Conservation (phyloP, 1,140 invertebrate species). For the Hylaeus volcanicus region DNA sequence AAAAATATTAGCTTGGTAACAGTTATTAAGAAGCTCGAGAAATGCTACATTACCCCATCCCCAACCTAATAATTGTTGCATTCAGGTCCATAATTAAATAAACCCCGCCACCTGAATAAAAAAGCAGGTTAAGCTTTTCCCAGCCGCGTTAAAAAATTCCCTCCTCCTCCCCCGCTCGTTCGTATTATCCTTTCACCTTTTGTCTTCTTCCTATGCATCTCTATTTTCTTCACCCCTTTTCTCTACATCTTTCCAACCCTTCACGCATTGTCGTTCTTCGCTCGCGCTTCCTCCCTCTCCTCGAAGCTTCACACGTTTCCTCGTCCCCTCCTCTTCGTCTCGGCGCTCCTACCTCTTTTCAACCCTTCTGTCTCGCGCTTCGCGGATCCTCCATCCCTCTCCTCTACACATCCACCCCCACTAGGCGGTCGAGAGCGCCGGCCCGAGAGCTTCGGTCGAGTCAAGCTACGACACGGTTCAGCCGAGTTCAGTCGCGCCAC, state of each 20-base stretch:
- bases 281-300: background rate
- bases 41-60: too few relatives aligned
- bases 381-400: background rate
- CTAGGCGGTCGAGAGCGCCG: slow-evolving; percentile 50
- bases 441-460: slow-evolving; percentile 68
- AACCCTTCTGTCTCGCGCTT: background rate
- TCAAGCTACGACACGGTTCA: slow-evolving; percentile 74
- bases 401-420: slow-evolving; percentile 5
- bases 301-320: background rate
- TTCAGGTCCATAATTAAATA: too few relatives aligned
- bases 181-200: background rate
- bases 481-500: slow-evolving; percentile 76
- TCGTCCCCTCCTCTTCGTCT: background rate
- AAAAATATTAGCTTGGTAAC: too few relatives aligned
- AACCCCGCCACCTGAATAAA: too few relatives aligned
- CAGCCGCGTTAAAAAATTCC: too few relatives aligned
- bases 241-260: background rate
- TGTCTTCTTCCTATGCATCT: background rate
- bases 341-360: slow-evolving; percentile 41
- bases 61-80: too few relatives aligned
- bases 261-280: background rate
- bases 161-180: too few relatives aligned
- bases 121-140: too few relatives aligned
- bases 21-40: too few relatives aligned
- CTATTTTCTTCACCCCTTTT: background rate